Conservation (phyloP, 1,140 invertebrate genomes). For the Papilio xuthus region DNA sequence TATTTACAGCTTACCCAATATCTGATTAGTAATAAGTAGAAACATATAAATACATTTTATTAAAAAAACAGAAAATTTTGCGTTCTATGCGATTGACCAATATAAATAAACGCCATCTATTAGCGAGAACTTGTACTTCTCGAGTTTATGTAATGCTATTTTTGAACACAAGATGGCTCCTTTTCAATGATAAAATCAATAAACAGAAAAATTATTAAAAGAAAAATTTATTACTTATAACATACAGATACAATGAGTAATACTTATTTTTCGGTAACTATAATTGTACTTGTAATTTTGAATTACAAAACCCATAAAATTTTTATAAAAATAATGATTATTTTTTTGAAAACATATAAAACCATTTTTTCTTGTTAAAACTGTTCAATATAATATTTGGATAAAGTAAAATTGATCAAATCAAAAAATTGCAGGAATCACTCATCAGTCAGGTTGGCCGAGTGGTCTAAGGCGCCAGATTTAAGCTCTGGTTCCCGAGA, state of each 20-base stretch:
- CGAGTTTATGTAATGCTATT: background rate
- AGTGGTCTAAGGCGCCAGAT: slow-evolving; percentile 89
- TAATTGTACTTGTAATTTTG: background rate
- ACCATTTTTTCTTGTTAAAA: background rate
- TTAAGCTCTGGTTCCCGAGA: slow-evolving; percentile 89
- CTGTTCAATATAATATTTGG: background rate
- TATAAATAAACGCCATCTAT: background rate
- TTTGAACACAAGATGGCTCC: background rate
- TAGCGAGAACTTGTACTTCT: background rate
- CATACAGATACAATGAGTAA: background rate
- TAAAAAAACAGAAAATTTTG: background rate
- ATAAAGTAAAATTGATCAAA: background rate
- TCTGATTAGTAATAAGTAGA: background rate
- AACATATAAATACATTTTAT: background rate
- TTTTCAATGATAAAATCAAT: background rate
- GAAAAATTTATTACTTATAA: background rate
- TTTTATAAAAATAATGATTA: background rate
- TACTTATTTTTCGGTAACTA: background rate
- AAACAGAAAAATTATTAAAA: background rate
- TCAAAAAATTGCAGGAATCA: slow-evolving; percentile 38
- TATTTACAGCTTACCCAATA: too few species aligned
- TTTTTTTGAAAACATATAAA: background rate
- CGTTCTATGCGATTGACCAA: background rate
- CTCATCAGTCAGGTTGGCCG: slow-evolving; percentile 84
- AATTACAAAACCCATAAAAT: background rate